A percentile compares a stretch with the other conserved stretches of the same genome.
These are phyloP conservation scores for Sphaerophoria taeniata DNA, from an alignment of 2,888 invertebrate genomes.

Conservation along the genomic window DNA sequence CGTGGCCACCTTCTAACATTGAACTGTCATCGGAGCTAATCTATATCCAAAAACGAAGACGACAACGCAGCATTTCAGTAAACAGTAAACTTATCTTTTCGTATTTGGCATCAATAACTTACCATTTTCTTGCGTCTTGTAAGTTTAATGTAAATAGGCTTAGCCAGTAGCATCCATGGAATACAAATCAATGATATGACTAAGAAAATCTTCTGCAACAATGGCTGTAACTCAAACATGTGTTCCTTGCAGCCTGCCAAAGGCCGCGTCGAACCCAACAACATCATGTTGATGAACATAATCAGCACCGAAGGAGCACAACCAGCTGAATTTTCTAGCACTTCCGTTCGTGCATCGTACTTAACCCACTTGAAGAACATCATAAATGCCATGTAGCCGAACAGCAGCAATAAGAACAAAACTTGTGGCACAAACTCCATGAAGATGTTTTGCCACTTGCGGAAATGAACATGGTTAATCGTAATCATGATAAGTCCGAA, in stretches of 20 bases:
- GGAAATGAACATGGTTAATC: slow-evolving; percentile 90
- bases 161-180: slow-evolving; percentile 96
- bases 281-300: slow-evolving; percentile 91
- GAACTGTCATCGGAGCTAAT: not conserved
- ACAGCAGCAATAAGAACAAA: slow-evolving; percentile 92
- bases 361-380: slow-evolving; percentile 96
- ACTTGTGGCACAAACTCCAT: slow-evolving; percentile 96
- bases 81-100: not conserved
- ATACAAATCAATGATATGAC: slow-evolving; percentile 92
- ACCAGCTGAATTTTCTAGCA: slow-evolving; percentile 81
- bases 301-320: slow-evolving; percentile 92
- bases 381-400: slow-evolving; percentile 95
- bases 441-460: slow-evolving; percentile 87
- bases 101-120: slow-evolving; percentile 22
- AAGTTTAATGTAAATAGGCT: slow-evolving; percentile 90
- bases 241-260: slow-evolving; percentile 84
- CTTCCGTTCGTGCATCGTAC: slow-evolving; percentile 85
- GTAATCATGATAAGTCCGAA: slow-evolving; percentile 95
- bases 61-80: not conserved
- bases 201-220: slow-evolving; percentile 90
- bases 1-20: slow-evolving; percentile 80
- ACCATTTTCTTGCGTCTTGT: slow-evolving; percentile 76
- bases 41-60: not conserved
- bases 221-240: slow-evolving; percentile 89
- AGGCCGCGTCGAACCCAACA: slow-evolving; percentile 85